Base-by-base conservation (phyloP, 2,113 vertebrate genomes). In the Sinocyclocheilus rhinocerous region DNA sequence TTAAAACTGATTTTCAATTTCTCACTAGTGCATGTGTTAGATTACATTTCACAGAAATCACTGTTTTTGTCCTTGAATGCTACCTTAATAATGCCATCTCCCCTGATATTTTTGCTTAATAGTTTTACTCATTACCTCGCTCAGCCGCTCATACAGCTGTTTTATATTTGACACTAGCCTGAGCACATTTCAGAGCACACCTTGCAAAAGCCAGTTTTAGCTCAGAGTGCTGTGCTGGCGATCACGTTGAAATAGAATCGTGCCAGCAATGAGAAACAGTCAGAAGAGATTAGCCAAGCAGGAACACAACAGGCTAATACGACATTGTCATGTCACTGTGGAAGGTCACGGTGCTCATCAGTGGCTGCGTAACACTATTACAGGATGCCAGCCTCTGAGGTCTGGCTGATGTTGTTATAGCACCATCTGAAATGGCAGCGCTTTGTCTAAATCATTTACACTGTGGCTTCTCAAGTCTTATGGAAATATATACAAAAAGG, bases 271-370 rank as follows among this genome's bases (percentile, higher is more conserved):
- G 79, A 57, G 39, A 82, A 78, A 86, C 33, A 45, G 86, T 81
- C 83, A 88, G 59, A 90, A 78, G 55, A 86, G 84, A 90, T 91
- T 85, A 73, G 85, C 81, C 20, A 63, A 86, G 67, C 36, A 48
- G 36, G 76, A 78, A 88, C 76, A 72, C 61, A 48, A 79, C 83
- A 67, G 65, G 69, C 83, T 90, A 86, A 87, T 78, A 78, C 86
- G 84, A 89, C 80, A 91, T 42, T 85, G 86, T 84, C 26, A 72
- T 88, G 84, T 89, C 89, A 87, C 75, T 83, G 83, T 80, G 84
- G 18, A 87, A 85, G 79, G 84, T 85, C 81, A 79, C 59, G 57
- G 8, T 18, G 86, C 85, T 84, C 81, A 87, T 89, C 78, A 77
- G 50, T 42, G 15, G 70, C 63, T 57, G 39, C 2, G 33, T 88